Percentiles rank a stretch among this genome's conserved stretches.
phyloP scores from a whole-genome alignment of 2,113 vertebrate species.

The Amia ocellicauda region DNA sequence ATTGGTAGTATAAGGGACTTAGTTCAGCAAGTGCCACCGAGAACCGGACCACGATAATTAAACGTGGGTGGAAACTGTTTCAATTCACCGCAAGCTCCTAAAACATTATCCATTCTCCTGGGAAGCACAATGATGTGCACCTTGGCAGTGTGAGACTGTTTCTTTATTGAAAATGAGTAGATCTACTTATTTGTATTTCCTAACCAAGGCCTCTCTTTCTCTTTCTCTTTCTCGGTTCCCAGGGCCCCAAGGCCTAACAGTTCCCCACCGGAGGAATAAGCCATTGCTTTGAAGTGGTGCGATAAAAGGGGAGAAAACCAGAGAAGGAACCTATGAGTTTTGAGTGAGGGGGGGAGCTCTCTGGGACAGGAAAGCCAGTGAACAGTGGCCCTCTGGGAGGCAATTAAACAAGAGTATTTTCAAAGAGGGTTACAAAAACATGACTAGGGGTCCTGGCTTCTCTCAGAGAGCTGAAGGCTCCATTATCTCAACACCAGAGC shows the following conservation, averaged over 20 bases:
- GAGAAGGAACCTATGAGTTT: slow-evolving; percentile 50
- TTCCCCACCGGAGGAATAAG: slow-evolving; percentile 34
- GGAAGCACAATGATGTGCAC: no score
- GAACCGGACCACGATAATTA: no score
- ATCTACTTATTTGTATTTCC: slow-evolving; percentile 46
- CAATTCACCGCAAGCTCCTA: no score
- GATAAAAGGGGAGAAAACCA: slow-evolving; percentile 46
- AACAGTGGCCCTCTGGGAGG: slow-evolving; percentile 52
- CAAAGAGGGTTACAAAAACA: slow-evolving; percentile 59
- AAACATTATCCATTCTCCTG: no score
- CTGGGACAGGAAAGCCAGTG: slow-evolving; percentile 52
- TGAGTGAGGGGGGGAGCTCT: slow-evolving; percentile 37
- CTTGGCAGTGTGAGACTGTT: no score
- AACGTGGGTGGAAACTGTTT: no score
- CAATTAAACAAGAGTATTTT: slow-evolving; percentile 57
- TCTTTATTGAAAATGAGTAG: background rate
- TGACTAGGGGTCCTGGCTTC: slow-evolving; percentile 44
- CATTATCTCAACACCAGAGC: background rate
- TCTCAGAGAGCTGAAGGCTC: slow-evolving; percentile 36
- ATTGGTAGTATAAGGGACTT: no score
- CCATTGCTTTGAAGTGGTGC: slow-evolving; percentile 53
- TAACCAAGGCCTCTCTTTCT: slow-evolving; percentile 17
- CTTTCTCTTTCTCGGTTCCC: slow-evolving; percentile 38
- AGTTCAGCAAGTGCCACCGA: no score
- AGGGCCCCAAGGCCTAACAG: slow-evolving; percentile 40